Evolutionary conservation across 2,797 vertebrate genomes (phyloP), one percentile per base, ranked within the genome.

Genomic region (Clamator glandarius): DNA sequence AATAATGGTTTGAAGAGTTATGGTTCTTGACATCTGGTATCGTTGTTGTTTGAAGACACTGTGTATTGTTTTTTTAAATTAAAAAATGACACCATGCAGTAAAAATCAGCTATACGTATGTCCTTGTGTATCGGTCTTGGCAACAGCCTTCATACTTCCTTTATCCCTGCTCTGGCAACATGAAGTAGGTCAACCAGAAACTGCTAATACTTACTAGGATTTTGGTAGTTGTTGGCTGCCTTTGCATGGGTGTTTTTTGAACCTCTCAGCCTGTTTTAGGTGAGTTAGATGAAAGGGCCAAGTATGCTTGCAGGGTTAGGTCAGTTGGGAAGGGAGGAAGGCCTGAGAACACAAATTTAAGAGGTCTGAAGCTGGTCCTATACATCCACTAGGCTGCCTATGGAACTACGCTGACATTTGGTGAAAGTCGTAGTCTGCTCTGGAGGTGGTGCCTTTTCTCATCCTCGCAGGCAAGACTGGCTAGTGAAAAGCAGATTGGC

Each of bases 221-320:
- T 67, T 42, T 41, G n/a, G 13, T 63, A 21, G 61, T 9, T 24
- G 18, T 16, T n/a, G 25, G 25, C 48, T 73, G 21, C 33, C 42
- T 12, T 50, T 13, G 28, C 36, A 3, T 13, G 5, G 26, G 64
- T 9, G 7, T 57, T 33, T 66, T 76, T 55, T 58, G 21, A 46
- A 15, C 29, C 31, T 62, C 0, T 1, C 25, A 24, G 44, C 23
- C 48, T 33, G 11, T n/a, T 59, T 54, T 68, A 23, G 39, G 41
- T 0, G 2, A 19, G 21, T 64, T 24, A n/a, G 63, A 24, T 17
- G 29, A n/a, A 66, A 42, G 33, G 21, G 48, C 20, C 18, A 48
- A 28, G 31, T 4, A 15, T 0, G 2, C 28, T 44, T 33, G 24
- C 13, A 8, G 33, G 0, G 1, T 51, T 24, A 23, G 52, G 20